Evolutionary conservation across 2,888 invertebrate genomes (phyloP).

Genomic region (Torymus texanus): DNA sequence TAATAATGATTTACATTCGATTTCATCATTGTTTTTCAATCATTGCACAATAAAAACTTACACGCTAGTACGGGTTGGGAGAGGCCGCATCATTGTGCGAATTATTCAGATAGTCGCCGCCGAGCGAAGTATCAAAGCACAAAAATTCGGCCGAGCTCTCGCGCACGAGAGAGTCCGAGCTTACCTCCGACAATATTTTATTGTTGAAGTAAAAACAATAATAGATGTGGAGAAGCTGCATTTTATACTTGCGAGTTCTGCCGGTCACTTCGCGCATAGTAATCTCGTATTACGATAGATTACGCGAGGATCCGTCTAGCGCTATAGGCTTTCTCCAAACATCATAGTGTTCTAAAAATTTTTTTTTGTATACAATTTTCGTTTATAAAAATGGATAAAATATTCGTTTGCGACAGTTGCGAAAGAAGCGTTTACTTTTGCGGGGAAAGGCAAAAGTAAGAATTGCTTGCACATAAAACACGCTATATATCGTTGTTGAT

Average conservation of each 20-base stretch:
- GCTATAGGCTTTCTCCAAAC: slow-evolving; percentile 35
- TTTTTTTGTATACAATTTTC: slow-evolving; percentile 8
- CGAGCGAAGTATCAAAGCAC: slow-evolving; percentile 50
- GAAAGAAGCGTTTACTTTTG: slow-evolving; percentile 44
- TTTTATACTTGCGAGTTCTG: slow-evolving; percentile 6
- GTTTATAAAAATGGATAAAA: slow-evolving; percentile 45
- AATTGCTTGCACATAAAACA: slow-evolving; percentile 52
- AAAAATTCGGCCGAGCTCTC: slow-evolving; percentile 28
- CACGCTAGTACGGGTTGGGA: slow-evolving; percentile 44
- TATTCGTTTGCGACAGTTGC: slow-evolving; percentile 38
- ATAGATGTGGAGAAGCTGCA: slow-evolving; percentile 42
- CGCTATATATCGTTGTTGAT: slow-evolving; percentile 40
- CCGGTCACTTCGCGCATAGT: slow-evolving; percentile 17
- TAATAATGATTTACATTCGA: slow-evolving; percentile 51
- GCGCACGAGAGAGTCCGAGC: slow-evolving; percentile 35
- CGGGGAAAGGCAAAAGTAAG: slow-evolving; percentile 24
- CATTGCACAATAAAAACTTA: slow-evolving; percentile 60
- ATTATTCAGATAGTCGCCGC: slow-evolving; percentile 35
- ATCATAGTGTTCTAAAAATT: slow-evolving; percentile 52
- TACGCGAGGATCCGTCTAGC: slow-evolving; percentile 39
- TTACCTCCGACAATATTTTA: slow-evolving; percentile 46
- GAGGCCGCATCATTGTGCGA: slow-evolving; percentile 54
- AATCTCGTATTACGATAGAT: slow-evolving; percentile 37
- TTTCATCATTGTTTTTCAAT: slow-evolving; percentile 49
- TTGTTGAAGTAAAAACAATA: slow-evolving; percentile 51